Evolutionary conservation across 2,113 vertebrate genomes (phyloP), one percentile per base, ranked within the genome.

Genomic region (Catharus bicknelli): DNA sequence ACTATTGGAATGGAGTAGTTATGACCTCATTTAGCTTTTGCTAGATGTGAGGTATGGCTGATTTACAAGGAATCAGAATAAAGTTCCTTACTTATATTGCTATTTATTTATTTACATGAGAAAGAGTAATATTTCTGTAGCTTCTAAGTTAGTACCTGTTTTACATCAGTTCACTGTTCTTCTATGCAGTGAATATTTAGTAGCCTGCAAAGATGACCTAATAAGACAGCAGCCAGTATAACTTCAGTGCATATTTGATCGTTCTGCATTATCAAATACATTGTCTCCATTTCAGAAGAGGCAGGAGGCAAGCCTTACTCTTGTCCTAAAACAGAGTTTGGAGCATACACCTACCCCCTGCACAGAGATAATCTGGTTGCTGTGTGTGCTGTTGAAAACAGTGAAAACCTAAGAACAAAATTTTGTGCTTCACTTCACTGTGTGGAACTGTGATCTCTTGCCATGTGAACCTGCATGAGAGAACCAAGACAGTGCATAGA

Each of bases 241-340:
- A 43, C 58, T 68, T 57, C 1, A 72, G 30, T 10, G 2, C 0
- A 0, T 55, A n/a, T 11, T 45, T 53, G 38, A 79, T 81, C 32
- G 76, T 74, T 54, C 53, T 88, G 48, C 23, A 12, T 40, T 58
- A 45, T 7, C 3, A 80, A 68, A 61, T 19, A 18, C 3, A 9
- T 76, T 1, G 0, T 61, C 68, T 88, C 36, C 5, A 2, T 53
- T 70, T 58, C 26, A n/a, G 38, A 59, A 74, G 45, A 72, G 53
- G 38, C 34, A 26, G 67, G 5, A 23, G 10, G 50, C 0, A 0
- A 77, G 18, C 47, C 38, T 57, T 55, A 34, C n/a, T 27, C 16
- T 81, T 66, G 51, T 25, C 61, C 61, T 94, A 19, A 57, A 74
- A 15, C 9, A 42, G 40, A 51, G 9, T 22, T 54, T 62, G 73